Evolutionary conservation across 1,140 invertebrate species (phyloP), one percentile per base, ranked within the genome.

Genomic region (Drosophila simulans): DNA sequence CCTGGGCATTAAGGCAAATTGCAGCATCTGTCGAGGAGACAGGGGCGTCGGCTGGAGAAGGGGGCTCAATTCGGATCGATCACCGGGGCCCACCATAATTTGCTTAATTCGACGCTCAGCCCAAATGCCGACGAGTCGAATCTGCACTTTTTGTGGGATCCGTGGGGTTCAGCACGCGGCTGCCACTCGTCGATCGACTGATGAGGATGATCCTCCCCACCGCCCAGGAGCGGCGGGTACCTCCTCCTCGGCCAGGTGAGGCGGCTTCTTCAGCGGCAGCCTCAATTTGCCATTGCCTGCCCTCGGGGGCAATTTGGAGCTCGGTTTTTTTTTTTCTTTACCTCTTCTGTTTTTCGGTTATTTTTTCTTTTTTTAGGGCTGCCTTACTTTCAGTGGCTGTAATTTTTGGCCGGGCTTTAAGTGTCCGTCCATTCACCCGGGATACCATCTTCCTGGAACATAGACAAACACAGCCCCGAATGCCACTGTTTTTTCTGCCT

Each of bases 1-100:
- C 84, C 84, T 90, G 74, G 83, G 57, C 77, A 88, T 88, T 90
- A 90, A 84, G 60, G 80, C 80, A 88, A 88, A 88, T 88, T 88
- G 80, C 83, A 73, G 81, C 81, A 66, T 71, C 75, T 62, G 79
- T 43, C 51, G 43, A 37, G 39, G 40, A 35, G 52, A 22, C 39
- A 51, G 48, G 48, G 20, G 46, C 15, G 17, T 10, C 8, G 7
- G 15, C 12, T 12, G 17, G 20, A 15, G 10, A 20, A n/a, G 35
- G 20, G 49, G 34, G 40, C 43, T 17, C 45, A 70, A 54, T 56
- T 69, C 53, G 63, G 63, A 56, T 62, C 58, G 63, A 80, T 75
- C 77, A 65, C 65, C 66, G 71, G 37, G 40, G 64, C 49, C 80
- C 80, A 76, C 83, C 84, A 43, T 88, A 88, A 88, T 88, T 88